Base-by-base conservation (phyloP, 2,888 invertebrate genomes). In the Papilio demoleus region DNA sequence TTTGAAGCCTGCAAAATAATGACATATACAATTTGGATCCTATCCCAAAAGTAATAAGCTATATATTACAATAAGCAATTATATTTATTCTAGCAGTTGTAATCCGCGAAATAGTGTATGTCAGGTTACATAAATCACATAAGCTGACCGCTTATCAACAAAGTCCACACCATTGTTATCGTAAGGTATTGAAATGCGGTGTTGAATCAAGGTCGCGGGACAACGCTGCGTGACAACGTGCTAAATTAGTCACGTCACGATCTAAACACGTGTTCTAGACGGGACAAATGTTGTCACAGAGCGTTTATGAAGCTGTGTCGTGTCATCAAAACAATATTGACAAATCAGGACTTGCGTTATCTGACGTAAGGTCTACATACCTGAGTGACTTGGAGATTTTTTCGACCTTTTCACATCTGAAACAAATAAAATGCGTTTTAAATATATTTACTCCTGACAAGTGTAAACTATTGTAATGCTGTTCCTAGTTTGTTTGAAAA, bases 241-340 rank as follows among this genome's bases (percentile, higher is more conserved):
- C 60, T 62, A 61, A 68, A 72, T 70, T 65, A 71, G 50, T 70
- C 70, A 70, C 67, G 67, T 70, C 71, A 67, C 70, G 70, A 67
- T 42, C 60, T 61, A 42, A 42, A 67, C 36, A 58, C 53, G 53
- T 66, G 67, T 47, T 70, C 42, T 58, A 62, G 47, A 47, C 47
- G 22, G 22, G 47, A 47, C 22, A 11, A 47, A 22, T 12, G 17
- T 17, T 12, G 47, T 17, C 47, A 47, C 22, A 47, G 22, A 19
- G 47, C 12, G 47, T 47, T 47, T 19, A 22, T 45, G 68, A 62
- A 67, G 65, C 38, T 45, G 63, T 60, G 45, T 58, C 62, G 65
- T 58, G 64, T 70, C 65, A 12, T 40, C 65, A 45, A 53, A 60
- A 67, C 65, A 67, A 67, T 67, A 73, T 69, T 71, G 53, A 62